A percentile compares a stretch with the other conserved stretches of the same genome.
Conservation (phyloP, 2,888 invertebrate species). For the Scaptodrosophila latifasciaeformis region DNA sequence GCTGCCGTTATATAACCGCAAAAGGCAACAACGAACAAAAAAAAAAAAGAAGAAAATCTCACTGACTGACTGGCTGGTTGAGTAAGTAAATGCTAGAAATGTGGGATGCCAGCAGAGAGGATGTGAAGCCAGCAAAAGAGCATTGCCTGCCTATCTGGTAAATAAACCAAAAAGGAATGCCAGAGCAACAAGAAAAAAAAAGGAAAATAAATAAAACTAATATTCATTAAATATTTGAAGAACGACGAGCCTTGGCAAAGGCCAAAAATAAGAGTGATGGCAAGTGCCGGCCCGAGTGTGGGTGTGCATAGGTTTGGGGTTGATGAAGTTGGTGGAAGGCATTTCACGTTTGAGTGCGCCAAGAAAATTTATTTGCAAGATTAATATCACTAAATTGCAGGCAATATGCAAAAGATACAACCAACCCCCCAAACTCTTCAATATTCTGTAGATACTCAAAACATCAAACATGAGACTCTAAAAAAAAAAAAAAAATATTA, state of each 20-base stretch:
- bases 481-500: too few relatives aligned
- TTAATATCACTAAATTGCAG: conserved; percentile 55
- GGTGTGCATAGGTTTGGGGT: conserved; percentile 1
- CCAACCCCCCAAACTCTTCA: too few relatives aligned
- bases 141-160: not conserved
- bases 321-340: too few relatives aligned
- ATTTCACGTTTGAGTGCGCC: conserved; percentile 49
- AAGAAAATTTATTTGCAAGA: conserved; percentile 47
- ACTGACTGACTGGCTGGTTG: too few relatives aligned
- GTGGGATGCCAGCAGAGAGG: too few relatives aligned
- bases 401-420: conserved; percentile 15
- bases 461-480: too few relatives aligned
- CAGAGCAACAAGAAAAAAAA: not conserved
- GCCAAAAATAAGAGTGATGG: not conserved
- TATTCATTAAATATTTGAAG: conserved; percentile 57
- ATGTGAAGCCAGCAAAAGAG: too few relatives aligned
- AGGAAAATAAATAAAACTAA: conserved; percentile 39
- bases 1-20: conserved; percentile 21
- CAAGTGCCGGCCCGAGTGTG: too few relatives aligned
- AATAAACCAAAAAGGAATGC: conserved; percentile 10
- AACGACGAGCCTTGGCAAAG: conserved; percentile 15
- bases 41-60: not conserved
- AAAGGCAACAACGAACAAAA: conserved; percentile 3
- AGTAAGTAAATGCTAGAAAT: too few relatives aligned
- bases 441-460: too few relatives aligned